phyloP scores from a whole-genome alignment of 2,797 vertebrate species.

The Labroides dimidiatus region DNA sequence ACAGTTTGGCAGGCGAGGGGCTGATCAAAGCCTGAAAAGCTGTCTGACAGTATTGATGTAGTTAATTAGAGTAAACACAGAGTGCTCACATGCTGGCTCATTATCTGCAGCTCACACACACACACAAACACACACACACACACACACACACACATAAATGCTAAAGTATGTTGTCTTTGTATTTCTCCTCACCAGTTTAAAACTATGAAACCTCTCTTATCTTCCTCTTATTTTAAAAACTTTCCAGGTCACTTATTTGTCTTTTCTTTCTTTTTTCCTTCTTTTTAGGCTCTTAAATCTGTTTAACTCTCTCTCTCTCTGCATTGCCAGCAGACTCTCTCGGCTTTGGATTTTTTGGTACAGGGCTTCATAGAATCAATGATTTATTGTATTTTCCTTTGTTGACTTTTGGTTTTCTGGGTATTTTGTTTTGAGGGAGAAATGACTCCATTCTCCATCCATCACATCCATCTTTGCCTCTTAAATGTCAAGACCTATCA shows the following conservation, averaged over 20 bases:
- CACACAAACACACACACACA: constrained; percentile 31
- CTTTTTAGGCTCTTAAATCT: neutral
- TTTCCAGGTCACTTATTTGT: too few species aligned
- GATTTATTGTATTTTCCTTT: too few species aligned
- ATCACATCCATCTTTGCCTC: too few species aligned
- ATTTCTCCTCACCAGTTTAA: constrained; percentile 52
- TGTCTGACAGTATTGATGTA: constrained; percentile 76
- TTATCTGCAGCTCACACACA: constrained; percentile 60
- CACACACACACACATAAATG: constrained; percentile 22
- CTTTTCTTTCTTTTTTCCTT: too few species aligned
- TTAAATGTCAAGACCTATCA: too few species aligned
- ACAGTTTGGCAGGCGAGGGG: constrained; percentile 63
- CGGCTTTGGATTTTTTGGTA: too few species aligned
- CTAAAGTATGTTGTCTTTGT: constrained; percentile 63
- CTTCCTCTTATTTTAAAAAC: too few species aligned
- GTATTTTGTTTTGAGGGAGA: too few species aligned
- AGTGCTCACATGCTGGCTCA: constrained; percentile 50
- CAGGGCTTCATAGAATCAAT: too few species aligned
- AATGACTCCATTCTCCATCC: too few species aligned
- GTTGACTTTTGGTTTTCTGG: too few species aligned
- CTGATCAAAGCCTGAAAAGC: constrained; percentile 71
- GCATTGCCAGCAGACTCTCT: too few species aligned
- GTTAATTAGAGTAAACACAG: constrained; percentile 82
- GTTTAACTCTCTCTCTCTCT: neutral
- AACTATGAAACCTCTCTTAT: constrained; percentile 57